These are phyloP conservation scores for Drosophila setosimentum DNA, from an alignment of 2,888 invertebrate species.

Conservation along the genomic window DNA sequence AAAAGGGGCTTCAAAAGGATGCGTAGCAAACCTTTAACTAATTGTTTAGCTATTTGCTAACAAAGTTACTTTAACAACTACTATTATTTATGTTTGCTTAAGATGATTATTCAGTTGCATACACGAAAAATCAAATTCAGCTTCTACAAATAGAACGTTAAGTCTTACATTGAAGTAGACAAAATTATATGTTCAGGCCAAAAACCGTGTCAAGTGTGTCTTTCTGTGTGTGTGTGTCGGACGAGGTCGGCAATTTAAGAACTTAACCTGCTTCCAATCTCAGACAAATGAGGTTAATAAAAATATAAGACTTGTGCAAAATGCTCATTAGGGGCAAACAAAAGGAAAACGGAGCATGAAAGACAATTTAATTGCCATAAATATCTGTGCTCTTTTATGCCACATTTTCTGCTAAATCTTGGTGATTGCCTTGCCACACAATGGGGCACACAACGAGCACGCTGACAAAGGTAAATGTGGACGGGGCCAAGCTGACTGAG, in stretches of 20 bases:
- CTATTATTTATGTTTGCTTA: background rate
- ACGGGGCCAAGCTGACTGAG: background rate
- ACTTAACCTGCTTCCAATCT: slow-evolving; percentile 62
- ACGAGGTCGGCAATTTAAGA: slow-evolving; percentile 42
- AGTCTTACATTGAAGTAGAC: background rate
- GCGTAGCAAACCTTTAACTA: slow-evolving; percentile 15
- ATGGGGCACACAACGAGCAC: slow-evolving; percentile 22
- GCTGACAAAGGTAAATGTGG: background rate
- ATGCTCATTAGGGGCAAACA: slow-evolving; percentile 51
- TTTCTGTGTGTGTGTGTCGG: background rate
- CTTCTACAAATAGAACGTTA: too few relatives aligned
- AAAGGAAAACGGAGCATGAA: slow-evolving; percentile 47
- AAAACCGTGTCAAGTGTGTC: slow-evolving; percentile 34
- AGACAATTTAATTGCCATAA: slow-evolving; percentile 73
- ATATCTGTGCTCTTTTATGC: slow-evolving; percentile 41
- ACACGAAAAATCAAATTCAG: background rate
- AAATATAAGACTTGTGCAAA: slow-evolving; percentile 36
- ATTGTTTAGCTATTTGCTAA: slow-evolving; percentile 20
- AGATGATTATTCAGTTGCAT: background rate
- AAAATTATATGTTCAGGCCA: slow-evolving; percentile 4
- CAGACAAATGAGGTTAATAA: slow-evolving; percentile 55
- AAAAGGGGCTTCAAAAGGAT: slow-evolving; percentile 29
- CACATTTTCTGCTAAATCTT: slow-evolving; percentile 47
- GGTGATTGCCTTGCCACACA: slow-evolving; percentile 46
- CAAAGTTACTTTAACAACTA: slow-evolving; percentile 13